These are phyloP conservation scores for Decapterus maruadsi DNA, from an alignment of 2,797 vertebrate species.

Conservation along the genomic window DNA sequence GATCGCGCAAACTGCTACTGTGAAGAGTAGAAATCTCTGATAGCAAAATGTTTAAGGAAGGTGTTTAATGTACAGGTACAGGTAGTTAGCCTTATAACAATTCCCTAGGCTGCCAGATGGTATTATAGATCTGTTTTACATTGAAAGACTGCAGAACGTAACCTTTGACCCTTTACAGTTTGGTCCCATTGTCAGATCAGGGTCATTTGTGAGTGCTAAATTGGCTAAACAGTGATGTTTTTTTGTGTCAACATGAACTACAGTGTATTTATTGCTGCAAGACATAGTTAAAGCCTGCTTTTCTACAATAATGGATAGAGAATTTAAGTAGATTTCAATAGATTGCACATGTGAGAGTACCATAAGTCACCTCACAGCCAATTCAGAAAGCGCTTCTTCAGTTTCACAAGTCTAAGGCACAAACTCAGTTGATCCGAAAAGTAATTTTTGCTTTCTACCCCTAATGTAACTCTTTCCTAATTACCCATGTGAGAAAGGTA, in stretches of 20 bases:
- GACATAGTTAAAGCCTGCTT: constrained; percentile 10
- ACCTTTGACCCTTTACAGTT: constrained; percentile 71
- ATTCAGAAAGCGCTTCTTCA: constrained; percentile 1
- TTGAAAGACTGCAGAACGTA: constrained; percentile 36
- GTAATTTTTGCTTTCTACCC: constrained; percentile 10
- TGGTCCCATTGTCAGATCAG: constrained; percentile 80
- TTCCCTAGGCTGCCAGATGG: constrained; percentile 14
- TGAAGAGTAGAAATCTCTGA: constrained; percentile 22
- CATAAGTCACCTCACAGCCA: constrained; percentile 6
- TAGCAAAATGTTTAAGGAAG: constrained; percentile 39
- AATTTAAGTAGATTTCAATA: constrained; percentile 8
- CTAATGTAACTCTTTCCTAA: not conserved
- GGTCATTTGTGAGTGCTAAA: constrained; percentile 46
- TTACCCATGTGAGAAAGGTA: constrained; percentile 10
- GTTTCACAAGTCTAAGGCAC: constrained; percentile 47
- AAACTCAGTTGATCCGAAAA: constrained; percentile 21
- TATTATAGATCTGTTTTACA: constrained; percentile 17
- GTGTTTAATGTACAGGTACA: constrained; percentile 44
- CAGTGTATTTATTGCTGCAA: constrained; percentile 32
- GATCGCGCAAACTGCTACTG: constrained; percentile 34
- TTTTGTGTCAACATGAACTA: constrained; percentile 33
- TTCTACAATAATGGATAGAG: not conserved
- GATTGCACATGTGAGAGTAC: constrained; percentile 9
- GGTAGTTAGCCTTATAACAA: constrained; percentile 19
- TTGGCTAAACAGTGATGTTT: constrained; percentile 28